Conservation (phyloP, 1,140 invertebrate species). For the Polyergus mexicanus region DNA sequence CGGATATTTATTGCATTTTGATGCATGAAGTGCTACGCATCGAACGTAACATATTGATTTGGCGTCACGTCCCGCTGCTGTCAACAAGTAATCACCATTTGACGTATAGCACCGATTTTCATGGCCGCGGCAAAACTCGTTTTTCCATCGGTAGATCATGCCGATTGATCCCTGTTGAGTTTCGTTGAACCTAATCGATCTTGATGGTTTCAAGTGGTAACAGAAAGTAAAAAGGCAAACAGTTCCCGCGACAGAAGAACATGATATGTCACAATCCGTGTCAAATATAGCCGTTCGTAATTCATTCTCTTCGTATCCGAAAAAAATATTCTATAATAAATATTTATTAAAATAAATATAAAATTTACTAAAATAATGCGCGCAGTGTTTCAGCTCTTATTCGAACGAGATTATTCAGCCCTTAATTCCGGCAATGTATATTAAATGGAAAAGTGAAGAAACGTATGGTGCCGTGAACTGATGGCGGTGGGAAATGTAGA, state of each 20-base stretch:
- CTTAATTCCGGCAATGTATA: no score
- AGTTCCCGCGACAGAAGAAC: neutral
- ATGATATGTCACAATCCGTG: neutral
- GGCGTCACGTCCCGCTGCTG: constrained; percentile 44
- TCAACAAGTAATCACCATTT: constrained; percentile 57
- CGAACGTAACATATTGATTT: constrained; percentile 59
- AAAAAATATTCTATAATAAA: neutral
- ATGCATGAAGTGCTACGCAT: constrained; percentile 46
- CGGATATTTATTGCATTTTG: constrained; percentile 56
- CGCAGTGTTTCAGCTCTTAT: no score
- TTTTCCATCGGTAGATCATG: constrained; percentile 31
- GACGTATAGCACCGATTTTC: constrained; percentile 53
- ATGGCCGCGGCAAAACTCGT: constrained; percentile 48
- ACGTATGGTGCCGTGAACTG: neutral
- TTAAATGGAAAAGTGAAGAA: no score
- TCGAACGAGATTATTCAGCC: neutral
- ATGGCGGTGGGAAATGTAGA: neutral
- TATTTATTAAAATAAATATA: neutral
- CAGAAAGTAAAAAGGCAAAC: neutral
- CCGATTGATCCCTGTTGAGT: constrained; percentile 38
- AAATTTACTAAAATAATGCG: neutral
- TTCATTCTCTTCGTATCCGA: neutral
- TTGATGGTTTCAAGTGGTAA: neutral
- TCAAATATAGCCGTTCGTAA: neutral
- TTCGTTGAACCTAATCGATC: constrained; percentile 45